Conservation (phyloP, 2,797 vertebrate genomes). For the Eulemur rubriventer region DNA sequence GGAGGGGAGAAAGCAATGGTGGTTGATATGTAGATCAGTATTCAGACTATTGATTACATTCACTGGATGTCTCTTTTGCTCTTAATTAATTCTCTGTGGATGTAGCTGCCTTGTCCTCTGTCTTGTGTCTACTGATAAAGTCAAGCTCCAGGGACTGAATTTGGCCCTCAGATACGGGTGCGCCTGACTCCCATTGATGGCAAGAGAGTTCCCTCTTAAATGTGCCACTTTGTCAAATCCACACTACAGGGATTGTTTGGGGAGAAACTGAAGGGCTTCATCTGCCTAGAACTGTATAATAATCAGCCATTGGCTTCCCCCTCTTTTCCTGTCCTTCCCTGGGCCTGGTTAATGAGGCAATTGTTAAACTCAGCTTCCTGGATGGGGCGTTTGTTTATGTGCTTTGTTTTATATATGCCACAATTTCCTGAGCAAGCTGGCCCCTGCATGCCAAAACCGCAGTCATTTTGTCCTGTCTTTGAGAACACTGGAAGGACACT, state of each 20-base stretch:
- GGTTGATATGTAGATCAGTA: not conserved
- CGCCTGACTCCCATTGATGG: conserved; percentile 70
- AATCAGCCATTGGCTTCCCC: conserved; percentile 63
- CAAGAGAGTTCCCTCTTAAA: conserved; percentile 71
- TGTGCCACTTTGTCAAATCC: conserved; percentile 77
- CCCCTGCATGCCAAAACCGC: conserved; percentile 64
- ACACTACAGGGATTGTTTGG: conserved; percentile 78
- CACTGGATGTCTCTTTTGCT: conserved; percentile 30
- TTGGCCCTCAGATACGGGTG: conserved; percentile 56
- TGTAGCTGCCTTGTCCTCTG: conserved; percentile 68
- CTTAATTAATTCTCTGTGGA: conserved; percentile 72
- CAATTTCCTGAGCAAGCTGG: conserved; percentile 76
- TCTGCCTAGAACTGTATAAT: conserved; percentile 75
- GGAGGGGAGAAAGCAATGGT: not conserved
- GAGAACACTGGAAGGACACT: conserved; percentile 4
- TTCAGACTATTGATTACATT: conserved; percentile 55
- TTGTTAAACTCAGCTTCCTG: conserved; percentile 73
- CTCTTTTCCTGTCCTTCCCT: conserved; percentile 77
- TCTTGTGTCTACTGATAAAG: conserved; percentile 75
- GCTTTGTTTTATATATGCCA: conserved; percentile 68
- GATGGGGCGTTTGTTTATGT: conserved; percentile 71
- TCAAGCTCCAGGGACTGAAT: conserved; percentile 73
- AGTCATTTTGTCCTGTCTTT: conserved; percentile 51
- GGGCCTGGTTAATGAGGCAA: conserved; percentile 72
- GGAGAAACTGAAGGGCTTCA: conserved; percentile 73